Conservation (phyloP, 2,797 vertebrate species). For the Manis pentadactyla region DNA sequence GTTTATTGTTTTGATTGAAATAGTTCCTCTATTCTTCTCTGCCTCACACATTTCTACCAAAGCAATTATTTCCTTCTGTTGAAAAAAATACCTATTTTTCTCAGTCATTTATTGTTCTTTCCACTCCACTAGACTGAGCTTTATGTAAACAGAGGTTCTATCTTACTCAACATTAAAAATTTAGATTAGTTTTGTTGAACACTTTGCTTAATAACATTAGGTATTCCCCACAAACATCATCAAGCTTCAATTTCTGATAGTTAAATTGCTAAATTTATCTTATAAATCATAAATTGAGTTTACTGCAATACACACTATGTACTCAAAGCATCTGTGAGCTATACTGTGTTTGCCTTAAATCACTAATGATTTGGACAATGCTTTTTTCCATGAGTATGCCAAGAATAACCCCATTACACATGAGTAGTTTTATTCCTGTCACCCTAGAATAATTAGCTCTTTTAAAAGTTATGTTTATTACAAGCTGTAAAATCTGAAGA, state of each 20-base stretch:
- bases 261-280: not conserved
- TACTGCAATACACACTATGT: not conserved
- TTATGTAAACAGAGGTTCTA: not conserved
- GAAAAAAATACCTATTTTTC: not conserved
- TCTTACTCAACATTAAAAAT: not conserved
- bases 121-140: not conserved
- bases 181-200: not conserved
- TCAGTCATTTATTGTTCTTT: not conserved
- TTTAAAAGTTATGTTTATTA: not conserved
- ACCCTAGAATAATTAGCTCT: not conserved
- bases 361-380: not conserved
- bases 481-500: not conserved
- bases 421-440: not conserved
- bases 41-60: not conserved
- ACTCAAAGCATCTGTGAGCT: not conserved
- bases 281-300: not conserved
- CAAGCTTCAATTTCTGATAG: not conserved
- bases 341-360: not conserved
- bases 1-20: too few relatives aligned
- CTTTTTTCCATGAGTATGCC: not conserved
- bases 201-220: not conserved
- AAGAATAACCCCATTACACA: not conserved
- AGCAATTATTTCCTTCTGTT: not conserved
- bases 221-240: not conserved
- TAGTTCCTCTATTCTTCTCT: not conserved